phyloP scores from a whole-genome alignment of 2,797 vertebrate genomes.

The Botia kubotai region DNA sequence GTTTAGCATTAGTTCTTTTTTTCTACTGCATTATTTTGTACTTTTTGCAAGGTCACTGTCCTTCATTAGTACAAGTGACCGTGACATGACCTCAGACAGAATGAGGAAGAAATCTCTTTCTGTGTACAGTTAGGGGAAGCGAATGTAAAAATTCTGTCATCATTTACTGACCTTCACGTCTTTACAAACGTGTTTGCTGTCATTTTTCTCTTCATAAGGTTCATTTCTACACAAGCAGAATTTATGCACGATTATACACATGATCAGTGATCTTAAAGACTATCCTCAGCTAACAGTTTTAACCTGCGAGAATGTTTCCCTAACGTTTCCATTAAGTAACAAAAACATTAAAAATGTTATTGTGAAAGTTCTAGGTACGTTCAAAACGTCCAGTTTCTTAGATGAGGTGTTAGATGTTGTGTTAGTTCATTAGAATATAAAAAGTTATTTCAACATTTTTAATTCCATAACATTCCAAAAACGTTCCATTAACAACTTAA shows the following conservation, averaged over 20 bases:
- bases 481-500: too few relatives aligned
- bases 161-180: neutral
- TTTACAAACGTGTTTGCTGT: neutral
- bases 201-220: neutral
- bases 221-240: neutral
- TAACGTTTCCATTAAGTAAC: too few relatives aligned
- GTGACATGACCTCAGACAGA: neutral
- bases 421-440: too few relatives aligned
- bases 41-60: constrained; percentile 15
- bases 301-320: too few relatives aligned
- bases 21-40: neutral
- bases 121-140: neutral
- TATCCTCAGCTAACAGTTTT: too few relatives aligned
- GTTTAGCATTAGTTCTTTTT: neutral
- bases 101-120: neutral
- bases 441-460: too few relatives aligned
- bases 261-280: neutral
- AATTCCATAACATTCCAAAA: too few relatives aligned
- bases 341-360: too few relatives aligned
- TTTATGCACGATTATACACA: neutral
- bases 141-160: neutral
- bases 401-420: too few relatives aligned
- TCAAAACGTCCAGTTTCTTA: too few relatives aligned
- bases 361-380: too few relatives aligned
- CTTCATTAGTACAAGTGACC: neutral